Conservation (phyloP, 2,888 invertebrate genomes). For the Tetropium fuscum region DNA sequence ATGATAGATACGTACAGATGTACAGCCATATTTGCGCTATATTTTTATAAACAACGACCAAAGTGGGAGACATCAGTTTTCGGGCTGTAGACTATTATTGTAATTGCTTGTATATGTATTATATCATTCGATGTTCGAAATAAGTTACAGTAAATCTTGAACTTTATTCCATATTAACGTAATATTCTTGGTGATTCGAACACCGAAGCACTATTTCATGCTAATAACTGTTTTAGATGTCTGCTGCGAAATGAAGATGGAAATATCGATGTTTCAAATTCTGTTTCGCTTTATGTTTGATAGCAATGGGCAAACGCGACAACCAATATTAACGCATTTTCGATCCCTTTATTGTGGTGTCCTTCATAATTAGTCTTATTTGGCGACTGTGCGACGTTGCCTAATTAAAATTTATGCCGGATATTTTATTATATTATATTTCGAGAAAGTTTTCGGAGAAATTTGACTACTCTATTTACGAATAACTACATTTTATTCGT, state of each 20-base stretch:
- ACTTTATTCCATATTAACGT: constrained; percentile 10
- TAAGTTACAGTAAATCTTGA: background rate
- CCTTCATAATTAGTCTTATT: constrained; percentile 60
- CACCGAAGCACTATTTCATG: constrained; percentile 41
- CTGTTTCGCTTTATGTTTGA: constrained; percentile 46
- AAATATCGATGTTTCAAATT: constrained; percentile 47
- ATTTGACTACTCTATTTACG: too few species aligned
- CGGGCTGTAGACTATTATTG: too few species aligned
- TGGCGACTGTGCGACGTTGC: constrained; percentile 49
- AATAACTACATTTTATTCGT: too few species aligned
- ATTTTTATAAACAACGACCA: too few species aligned
- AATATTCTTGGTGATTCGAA: constrained; percentile 30
- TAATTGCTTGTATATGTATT: too few species aligned
- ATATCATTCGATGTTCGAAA: background rate
- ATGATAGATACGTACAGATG: too few species aligned
- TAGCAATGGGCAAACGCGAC: constrained; percentile 67
- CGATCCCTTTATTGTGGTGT: constrained; percentile 59
- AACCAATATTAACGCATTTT: constrained; percentile 60
- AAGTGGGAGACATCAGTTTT: too few species aligned
- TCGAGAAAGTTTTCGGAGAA: too few species aligned
- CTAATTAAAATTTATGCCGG: constrained; percentile 1
- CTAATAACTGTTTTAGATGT: constrained; percentile 63
- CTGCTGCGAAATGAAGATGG: constrained; percentile 54
- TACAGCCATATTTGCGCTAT: too few species aligned
- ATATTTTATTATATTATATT: too few species aligned